Base-by-base conservation (phyloP, 2,797 vertebrate genomes). In the Carapus acus region DNA sequence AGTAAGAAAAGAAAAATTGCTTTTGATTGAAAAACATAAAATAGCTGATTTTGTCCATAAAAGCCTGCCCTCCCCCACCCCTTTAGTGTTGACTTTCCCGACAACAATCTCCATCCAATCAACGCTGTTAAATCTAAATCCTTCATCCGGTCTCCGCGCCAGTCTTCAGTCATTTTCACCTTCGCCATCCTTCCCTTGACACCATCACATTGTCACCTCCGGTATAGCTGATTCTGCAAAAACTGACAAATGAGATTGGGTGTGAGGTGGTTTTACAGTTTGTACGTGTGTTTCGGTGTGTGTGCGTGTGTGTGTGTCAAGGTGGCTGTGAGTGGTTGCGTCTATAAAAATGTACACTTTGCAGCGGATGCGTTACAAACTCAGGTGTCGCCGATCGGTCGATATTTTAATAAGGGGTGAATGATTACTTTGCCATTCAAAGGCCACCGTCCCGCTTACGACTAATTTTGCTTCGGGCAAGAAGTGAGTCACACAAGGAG, bases 171-270 rank as follows among this genome's bases (percentile, higher is more conserved):
- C 51, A 67, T 71, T 65, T 74, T 80, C 71, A 81, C 71, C 78
- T 76, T 71, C 55, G 54, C 38, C 34, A 23, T 54, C 59, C 65
- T 68, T 51, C 48, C 57, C 33, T 49, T 61, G 55, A 45, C 59
- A 41, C 45, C 45, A 37, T 58, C 51, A 51, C 49, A 61, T 47
- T 60, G 68, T 79, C 73, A 68, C 74, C 76, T 78, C 67, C 63
- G 29, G 42, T 66, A 38, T 49, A 65, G 80, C 74, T 80, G 81
- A 84, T 73, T 74, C 71, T 72, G 77, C 83, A 82, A 69, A 81
- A 76, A 27, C 33, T 49, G 42, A 60, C 47, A 52, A 70, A 65
- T 60, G 48, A 68, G 49, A 76, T 31, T 12, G 43, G 48, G 27
- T 41, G 27, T 37, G 59, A 43, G 34, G 40, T 31, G 55, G 27